Evolutionary conservation across 2,797 vertebrate species (phyloP).

Genomic region (Gastrophryne carolinensis): DNA sequence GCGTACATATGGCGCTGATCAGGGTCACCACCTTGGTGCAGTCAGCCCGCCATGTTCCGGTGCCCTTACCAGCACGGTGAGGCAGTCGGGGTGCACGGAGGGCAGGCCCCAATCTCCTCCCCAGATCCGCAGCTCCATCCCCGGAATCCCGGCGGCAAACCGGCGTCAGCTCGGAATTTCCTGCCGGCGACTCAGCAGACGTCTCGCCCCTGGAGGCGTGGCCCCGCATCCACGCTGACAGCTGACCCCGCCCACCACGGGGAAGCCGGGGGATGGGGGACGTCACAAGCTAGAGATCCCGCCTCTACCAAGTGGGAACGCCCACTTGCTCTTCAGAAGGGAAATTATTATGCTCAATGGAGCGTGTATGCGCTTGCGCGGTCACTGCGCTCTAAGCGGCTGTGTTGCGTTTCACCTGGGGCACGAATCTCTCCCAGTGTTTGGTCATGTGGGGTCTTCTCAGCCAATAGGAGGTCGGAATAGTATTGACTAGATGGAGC

Average conservation of each 20-base stretch:
- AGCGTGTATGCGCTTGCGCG: too few species aligned
- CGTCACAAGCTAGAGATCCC: not conserved
- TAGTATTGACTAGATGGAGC: too few species aligned
- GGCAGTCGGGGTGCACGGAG: slow-evolving; percentile 86
- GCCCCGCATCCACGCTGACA: too few species aligned
- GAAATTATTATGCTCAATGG: too few species aligned
- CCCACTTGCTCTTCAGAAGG: too few species aligned
- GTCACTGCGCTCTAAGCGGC: too few species aligned
- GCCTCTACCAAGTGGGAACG: not conserved
- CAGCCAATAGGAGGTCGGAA: too few species aligned
- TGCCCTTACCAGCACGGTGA: slow-evolving; percentile 85
- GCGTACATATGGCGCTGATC: not conserved
- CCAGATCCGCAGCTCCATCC: slow-evolving; percentile 91
- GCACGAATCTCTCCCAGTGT: too few species aligned
- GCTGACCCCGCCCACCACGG: not conserved
- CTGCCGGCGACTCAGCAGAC: slow-evolving; percentile 3
- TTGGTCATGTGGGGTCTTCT: too few species aligned
- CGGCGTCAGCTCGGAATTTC: slow-evolving; percentile 45
- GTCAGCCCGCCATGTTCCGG: not conserved
- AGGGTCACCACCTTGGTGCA: not conserved
- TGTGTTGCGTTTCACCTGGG: too few species aligned
- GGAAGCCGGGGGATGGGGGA: not conserved
- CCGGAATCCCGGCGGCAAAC: slow-evolving; percentile 77
- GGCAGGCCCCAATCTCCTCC: slow-evolving; percentile 91
- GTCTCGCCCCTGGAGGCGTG: not conserved